Evolutionary conservation across 2,888 invertebrate genomes (phyloP).

Genomic region (Prosapia bicincta): DNA sequence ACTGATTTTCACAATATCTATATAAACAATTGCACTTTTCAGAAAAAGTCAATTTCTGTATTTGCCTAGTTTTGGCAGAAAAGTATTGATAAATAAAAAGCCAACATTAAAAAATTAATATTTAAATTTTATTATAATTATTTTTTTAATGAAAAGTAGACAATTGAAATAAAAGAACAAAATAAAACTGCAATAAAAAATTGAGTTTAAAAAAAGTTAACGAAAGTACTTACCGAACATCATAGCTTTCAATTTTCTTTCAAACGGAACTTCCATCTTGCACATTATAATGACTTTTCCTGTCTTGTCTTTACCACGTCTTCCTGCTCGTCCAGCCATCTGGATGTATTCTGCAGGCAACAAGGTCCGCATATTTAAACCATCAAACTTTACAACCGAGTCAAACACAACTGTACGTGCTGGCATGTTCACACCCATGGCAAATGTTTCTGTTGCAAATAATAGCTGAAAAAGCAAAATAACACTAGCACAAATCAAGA

Average conservation of each 20-base stretch:
- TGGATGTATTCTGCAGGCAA: conserved; percentile 95
- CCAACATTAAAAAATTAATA: too few species aligned
- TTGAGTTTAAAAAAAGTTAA: too few species aligned
- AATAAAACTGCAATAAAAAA: too few species aligned
- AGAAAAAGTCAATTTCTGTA: too few species aligned
- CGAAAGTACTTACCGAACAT: conserved; percentile 68
- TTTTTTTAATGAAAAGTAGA: too few species aligned
- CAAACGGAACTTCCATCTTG: conserved; percentile 69
- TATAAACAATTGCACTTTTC: too few species aligned
- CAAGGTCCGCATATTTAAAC: conserved; percentile 68
- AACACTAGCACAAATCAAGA: too few species aligned
- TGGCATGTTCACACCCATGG: conserved; percentile 99
- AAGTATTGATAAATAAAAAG: too few species aligned
- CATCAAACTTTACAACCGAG: conserved; percentile 87
- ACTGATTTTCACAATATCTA: too few species aligned
- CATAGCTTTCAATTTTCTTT: conserved; percentile 73
- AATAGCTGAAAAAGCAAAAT: conserved; percentile 59
- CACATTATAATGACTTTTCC: conserved; percentile 95
- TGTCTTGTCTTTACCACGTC: conserved; percentile 87
- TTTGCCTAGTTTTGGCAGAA: too few species aligned
- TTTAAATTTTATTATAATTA: too few species aligned
- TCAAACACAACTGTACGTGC: conserved; percentile 97
- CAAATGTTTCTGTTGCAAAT: conserved; percentile 99
- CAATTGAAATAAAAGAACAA: too few species aligned
- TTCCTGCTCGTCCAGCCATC: conserved; percentile 97